Evolutionary conservation across 1,140 invertebrate genomes (phyloP), one percentile per base, ranked within the genome.

Genomic region (Sycobia sp.): DNA sequence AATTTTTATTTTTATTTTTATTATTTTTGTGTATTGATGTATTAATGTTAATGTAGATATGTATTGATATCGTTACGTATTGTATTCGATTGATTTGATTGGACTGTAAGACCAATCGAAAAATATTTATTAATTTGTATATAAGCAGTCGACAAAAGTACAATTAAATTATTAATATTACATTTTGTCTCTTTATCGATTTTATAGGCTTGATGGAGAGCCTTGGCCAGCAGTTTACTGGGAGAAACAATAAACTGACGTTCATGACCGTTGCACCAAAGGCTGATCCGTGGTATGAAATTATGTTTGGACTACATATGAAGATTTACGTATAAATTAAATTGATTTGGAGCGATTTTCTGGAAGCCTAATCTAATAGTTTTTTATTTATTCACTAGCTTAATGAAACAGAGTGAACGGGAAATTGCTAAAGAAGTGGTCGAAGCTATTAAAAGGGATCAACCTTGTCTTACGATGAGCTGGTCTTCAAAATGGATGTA

Each of bases 191-290:
- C 36, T 39, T 39, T 54, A 38, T 41, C 5, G n/a, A 27, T 57
- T 18, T 47, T 4, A 18, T 53, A 82, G 80, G 76, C 56, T 46
- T 81, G 0, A 79, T 81, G 66, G 79, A 76, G 47, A 74, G 69
- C 43, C 64, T 82, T 25, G 63, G 72, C 39, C 57, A 76, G 1
- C 62, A 73, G 39, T 75, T 80, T 32, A 67, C 60, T 27, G 68
- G 65, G 23, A 53, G 58, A 29, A 71, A 54, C 11, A 69, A 61
- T 32, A 66, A 71, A 13, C 65, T 79, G 1, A 77, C 73, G 36
- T 80, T 81, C 39, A 70, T 81, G 36, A 67, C 73, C 0, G 69
- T 81, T 25, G 69, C 78, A 22, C 76, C 78, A 1, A 73, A 70
- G 50, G 69, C 56, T 9, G 51, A 71, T 41, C 46, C 41, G 27